Evolutionary conservation across 2,888 invertebrate genomes (phyloP), one percentile per base, ranked within the genome.

Genomic region (Acleris laterana): DNA sequence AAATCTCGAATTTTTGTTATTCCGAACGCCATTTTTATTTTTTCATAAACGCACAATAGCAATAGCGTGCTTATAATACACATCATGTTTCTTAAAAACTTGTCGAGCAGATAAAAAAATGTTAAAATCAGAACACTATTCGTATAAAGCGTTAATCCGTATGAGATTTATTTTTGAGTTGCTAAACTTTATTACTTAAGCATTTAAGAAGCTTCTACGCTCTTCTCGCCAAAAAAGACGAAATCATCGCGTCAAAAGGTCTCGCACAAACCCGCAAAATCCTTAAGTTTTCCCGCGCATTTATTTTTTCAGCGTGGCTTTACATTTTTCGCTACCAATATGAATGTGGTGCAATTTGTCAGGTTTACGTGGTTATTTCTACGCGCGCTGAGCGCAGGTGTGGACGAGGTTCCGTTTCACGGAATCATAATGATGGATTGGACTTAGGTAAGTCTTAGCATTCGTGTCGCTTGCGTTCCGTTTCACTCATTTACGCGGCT

Each of bases 361-460:
- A 87, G 89, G 87, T 88, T 91, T 89, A 89, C 84, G 80, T 80
- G 88, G 88, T 86, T 89, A 89, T 90, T 90, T 90, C 88, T 87
- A 82, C 77, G 78, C 74, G 77, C 73, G 79, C 65, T 67, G 79
- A 72, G 83, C 83, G 82, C 90, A 90, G 90, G 90, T 90, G 90
- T 78, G 78, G 73, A 77, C 75, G 69, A 74, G 72, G 80, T 78
- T 81, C 81, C 80, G 78, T 85, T 80, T 77, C 81, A 80, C 81
- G 78, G 82, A 83, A 87, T 88, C 85, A 88, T 90, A 90, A 90
- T 90, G 89, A 90, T 85, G 79, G 85, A 90, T 90, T 84, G 85
- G 85, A 89, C 88, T 90, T 89, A 79, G 80, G 72, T 79, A 84
- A 84, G 84, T 85, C 85, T 87, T 84, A 81, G 78, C 77, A 77